Percentiles rank a stretch among this genome's conserved stretches.
phyloP scores from a whole-genome alignment of 1,140 invertebrate genomes.

The Gonioctena quinquepunctata region DNA sequence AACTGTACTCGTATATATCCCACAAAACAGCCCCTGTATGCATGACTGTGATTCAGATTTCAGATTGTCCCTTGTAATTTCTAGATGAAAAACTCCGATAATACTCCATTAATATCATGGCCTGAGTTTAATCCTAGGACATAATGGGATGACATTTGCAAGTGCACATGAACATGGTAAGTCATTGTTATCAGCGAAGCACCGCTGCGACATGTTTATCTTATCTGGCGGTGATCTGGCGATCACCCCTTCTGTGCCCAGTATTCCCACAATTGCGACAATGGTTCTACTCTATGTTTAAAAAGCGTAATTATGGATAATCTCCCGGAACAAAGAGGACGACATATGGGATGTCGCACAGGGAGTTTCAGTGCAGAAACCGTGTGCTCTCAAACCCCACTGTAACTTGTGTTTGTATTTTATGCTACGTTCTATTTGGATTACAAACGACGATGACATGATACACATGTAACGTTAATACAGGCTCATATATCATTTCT shows the following conservation, averaged over 20 bases:
- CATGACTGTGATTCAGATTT: constrained; percentile 5
- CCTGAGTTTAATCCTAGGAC: neutral
- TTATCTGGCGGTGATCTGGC: constrained; percentile 49
- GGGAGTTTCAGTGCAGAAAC: constrained; percentile 21
- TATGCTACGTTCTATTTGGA: constrained; percentile 8
- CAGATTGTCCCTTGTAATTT: constrained; percentile 13
- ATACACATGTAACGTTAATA: constrained; percentile 22
- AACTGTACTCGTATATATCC: too few species aligned
- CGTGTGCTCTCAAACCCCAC: neutral
- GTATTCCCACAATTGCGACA: constrained; percentile 50
- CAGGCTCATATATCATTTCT: neutral
- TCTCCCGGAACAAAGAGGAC: constrained; percentile 41
- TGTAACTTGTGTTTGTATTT: neutral
- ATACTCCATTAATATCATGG: constrained; percentile 32
- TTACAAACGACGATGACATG: constrained; percentile 18
- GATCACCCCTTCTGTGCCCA: constrained; percentile 32
- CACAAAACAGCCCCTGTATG: too few species aligned
- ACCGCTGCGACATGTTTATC: constrained; percentile 46
- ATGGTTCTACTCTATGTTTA: constrained; percentile 46
- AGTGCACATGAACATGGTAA: constrained; percentile 33
- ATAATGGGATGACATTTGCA: constrained; percentile 46
- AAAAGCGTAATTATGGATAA: constrained; percentile 54
- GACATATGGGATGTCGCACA: constrained; percentile 51
- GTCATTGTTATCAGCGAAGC: constrained; percentile 41
- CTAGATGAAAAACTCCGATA: constrained; percentile 32